Conservation (phyloP, 2,113 vertebrate species). For the Eidolon helvum region DNA sequence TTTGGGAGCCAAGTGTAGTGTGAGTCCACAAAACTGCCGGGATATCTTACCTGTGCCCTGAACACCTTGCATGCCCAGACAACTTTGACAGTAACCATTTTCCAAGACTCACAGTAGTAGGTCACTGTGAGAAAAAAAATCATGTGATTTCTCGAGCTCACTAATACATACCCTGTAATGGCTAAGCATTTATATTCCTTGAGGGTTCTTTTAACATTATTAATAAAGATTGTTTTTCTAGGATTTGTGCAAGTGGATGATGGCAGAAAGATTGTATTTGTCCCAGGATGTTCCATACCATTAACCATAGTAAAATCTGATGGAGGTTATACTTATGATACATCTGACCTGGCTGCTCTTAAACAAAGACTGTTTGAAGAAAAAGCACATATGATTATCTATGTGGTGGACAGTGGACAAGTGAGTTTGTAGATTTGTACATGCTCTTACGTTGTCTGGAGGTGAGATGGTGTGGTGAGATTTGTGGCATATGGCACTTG, state of each 20-base stretch:
- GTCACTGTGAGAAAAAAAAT: neutral
- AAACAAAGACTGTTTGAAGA: slow-evolving; percentile 90
- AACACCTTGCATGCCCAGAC: neutral
- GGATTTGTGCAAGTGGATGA: slow-evolving; percentile 93
- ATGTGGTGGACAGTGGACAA: slow-evolving; percentile 96
- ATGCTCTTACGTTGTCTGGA: neutral
- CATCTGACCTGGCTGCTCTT: slow-evolving; percentile 95
- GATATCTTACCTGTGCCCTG: neutral
- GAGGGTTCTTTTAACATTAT: neutral
- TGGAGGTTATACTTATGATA: slow-evolving; percentile 97
- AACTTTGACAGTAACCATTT: neutral
- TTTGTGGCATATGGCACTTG: neutral
- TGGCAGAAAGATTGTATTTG: slow-evolving; percentile 93
- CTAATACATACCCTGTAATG: neutral
- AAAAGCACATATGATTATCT: slow-evolving; percentile 93
- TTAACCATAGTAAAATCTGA: slow-evolving; percentile 96
- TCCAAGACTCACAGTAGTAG: neutral
- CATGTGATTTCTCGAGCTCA: neutral
- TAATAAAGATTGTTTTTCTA: slow-evolving; percentile 66
- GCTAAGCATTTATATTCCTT: neutral
- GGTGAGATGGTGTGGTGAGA: neutral
- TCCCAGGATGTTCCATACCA: slow-evolving; percentile 90
- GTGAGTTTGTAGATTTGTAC: slow-evolving; percentile 78
- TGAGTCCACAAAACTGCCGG: neutral
- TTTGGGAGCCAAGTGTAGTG: neutral